Percentiles rank a stretch among this genome's conserved stretches.
phyloP scores from a whole-genome alignment of 2,888 invertebrate species.

The Ashinkailepas kermadecensis region DNA sequence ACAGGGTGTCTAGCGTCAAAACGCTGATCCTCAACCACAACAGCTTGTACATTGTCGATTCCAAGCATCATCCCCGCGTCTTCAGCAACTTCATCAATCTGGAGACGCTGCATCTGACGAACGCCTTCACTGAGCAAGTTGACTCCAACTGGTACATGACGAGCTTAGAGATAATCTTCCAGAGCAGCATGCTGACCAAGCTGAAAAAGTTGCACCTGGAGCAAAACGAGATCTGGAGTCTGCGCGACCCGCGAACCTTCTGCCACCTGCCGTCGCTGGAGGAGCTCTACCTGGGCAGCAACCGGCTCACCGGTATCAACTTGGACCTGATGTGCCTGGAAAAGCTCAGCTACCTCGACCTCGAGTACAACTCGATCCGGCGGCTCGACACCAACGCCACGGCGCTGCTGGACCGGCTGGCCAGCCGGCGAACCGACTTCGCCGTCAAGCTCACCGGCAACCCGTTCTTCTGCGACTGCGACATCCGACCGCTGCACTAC shows the following conservation, averaged over 20 bases:
- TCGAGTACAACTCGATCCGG: no score
- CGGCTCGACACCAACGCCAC: no score
- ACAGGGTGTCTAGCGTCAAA: conserved; percentile 51
- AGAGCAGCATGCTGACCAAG: conserved; percentile 40
- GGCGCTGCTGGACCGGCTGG: no score
- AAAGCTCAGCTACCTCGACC: no score
- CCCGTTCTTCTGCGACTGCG: conserved; percentile 58
- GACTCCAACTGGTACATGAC: conserved; percentile 36
- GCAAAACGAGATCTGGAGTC: conserved; percentile 59
- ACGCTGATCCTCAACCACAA: conserved; percentile 64
- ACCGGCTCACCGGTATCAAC: no score
- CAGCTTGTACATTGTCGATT: conserved; percentile 52
- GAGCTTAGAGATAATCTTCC: conserved; percentile 34
- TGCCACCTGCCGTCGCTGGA: conserved; percentile 46
- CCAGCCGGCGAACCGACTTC: no score
- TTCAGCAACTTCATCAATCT: conserved; percentile 52
- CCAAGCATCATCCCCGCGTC: conserved; percentile 43
- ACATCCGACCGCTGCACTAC: conserved; percentile 51
- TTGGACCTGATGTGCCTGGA: no score
- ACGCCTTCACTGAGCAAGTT: conserved; percentile 53
- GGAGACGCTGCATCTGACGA: conserved; percentile 61
- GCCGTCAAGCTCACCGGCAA: conserved; percentile 57
- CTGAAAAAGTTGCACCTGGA: conserved; percentile 64
- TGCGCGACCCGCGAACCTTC: conserved; percentile 43
- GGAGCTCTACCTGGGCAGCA: no score